A percentile compares a stretch with the other conserved stretches of the same genome.
Conservation (phyloP, 1,140 invertebrate species). For the Atta cephalotes region DNA sequence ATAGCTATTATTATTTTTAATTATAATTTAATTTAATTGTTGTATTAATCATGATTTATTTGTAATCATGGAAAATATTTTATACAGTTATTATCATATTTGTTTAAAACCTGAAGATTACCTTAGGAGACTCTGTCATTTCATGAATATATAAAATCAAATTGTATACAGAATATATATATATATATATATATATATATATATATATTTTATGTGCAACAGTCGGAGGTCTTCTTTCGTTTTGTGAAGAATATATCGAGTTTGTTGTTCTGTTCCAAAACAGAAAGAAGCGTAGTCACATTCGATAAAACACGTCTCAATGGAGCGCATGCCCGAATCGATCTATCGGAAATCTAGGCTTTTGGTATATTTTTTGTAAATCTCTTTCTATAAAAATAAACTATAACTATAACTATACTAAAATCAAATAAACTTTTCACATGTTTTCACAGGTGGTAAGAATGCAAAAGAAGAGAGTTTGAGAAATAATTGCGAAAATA, state of each 20-base stretch:
- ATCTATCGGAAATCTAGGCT: background rate
- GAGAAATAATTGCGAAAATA: background rate
- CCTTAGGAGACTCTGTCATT: background rate
- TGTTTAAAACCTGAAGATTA: background rate
- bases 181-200: too few relatives aligned
- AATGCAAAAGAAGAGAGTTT: background rate
- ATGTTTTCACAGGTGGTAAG: background rate
- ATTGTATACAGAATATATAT: background rate
- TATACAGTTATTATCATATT: background rate
- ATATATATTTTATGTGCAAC: background rate
- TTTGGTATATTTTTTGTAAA: background rate
- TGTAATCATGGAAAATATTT: background rate
- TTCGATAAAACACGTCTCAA: background rate
- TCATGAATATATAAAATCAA: background rate
- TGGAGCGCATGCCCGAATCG: slow-evolving; percentile 12
- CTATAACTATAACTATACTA: too few relatives aligned
- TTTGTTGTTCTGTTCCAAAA: slow-evolving; percentile 3
- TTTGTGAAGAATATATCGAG: background rate
- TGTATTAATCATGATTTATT: background rate
- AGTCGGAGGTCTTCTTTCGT: background rate
- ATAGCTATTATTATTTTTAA: slow-evolving; percentile 8
- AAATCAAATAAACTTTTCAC: background rate
- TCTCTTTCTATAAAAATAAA: background rate
- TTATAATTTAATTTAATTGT: background rate
- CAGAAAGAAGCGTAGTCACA: slow-evolving; percentile 1